Percentiles rank a stretch among this genome's conserved stretches.
Conservation (phyloP, 2,113 vertebrate genomes). For the Calyptomena viridis region DNA sequence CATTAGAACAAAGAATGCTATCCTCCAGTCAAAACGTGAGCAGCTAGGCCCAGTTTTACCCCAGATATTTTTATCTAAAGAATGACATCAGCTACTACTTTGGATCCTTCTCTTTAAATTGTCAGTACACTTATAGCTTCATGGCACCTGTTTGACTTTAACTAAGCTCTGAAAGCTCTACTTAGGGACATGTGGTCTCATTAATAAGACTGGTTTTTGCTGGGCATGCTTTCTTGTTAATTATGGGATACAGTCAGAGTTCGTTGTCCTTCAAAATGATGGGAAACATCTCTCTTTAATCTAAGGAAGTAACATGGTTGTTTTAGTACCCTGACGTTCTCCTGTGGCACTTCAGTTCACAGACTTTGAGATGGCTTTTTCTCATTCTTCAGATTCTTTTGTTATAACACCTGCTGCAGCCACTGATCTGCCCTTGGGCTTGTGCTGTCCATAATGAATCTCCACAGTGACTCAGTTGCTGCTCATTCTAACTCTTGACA, state of each 20-base stretch:
- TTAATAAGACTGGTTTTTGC: background rate
- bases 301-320: background rate
- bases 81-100: background rate
- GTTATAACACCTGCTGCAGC: background rate
- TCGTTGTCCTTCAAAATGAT: background rate
- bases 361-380: background rate
- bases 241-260: background rate
- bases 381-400: background rate
- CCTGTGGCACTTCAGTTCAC: background rate
- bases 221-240: background rate
- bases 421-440: background rate
- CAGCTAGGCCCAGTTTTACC: background rate
- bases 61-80: background rate
- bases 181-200: background rate
- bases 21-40: background rate
- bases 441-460: background rate
- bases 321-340: background rate
- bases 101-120: background rate
- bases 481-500: background rate
- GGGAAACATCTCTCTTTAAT: background rate
- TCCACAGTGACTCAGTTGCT: constrained; percentile 8
- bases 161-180: background rate
- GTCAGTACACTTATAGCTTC: background rate
- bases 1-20: background rate
- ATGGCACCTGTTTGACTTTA: background rate